Evolutionary conservation across 2,797 vertebrate species (phyloP).

Genomic region (Acomys russatus): DNA sequence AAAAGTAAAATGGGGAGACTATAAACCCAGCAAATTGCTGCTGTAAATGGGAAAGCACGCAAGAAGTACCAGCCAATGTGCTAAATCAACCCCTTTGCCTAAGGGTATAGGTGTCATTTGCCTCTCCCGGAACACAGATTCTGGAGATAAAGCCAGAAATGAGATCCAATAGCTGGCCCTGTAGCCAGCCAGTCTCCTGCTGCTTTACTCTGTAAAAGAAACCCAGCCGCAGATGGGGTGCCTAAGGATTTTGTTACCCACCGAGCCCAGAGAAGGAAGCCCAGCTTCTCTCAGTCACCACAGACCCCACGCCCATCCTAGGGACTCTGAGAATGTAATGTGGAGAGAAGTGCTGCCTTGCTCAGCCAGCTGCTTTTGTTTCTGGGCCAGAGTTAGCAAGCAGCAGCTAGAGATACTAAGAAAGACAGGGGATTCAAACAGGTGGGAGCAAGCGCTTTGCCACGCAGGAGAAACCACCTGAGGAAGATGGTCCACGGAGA

Average conservation of each 20-base stretch:
- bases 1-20: background rate
- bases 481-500: background rate
- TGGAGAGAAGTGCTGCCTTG: fast-evolving
- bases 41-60: background rate
- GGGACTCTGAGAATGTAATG: background rate
- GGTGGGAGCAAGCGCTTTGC: background rate
- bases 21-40: background rate
- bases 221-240: background rate
- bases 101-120: background rate
- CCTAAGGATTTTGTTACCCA: background rate
- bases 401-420: background rate
- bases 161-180: background rate
- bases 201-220: background rate
- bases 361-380: background rate
- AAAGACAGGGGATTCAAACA: background rate
- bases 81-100: conserved; percentile 21
- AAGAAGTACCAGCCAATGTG: background rate
- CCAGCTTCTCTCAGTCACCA: background rate
- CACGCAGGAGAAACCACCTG: background rate
- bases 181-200: background rate
- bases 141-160: conserved; percentile 6
- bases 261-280: background rate
- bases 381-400: conserved; percentile 8
- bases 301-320: fast-evolving
- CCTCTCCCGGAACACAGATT: background rate